Evolutionary conservation across 2,113 vertebrate species (phyloP).

Genomic region (Oxyura jamaicensis): DNA sequence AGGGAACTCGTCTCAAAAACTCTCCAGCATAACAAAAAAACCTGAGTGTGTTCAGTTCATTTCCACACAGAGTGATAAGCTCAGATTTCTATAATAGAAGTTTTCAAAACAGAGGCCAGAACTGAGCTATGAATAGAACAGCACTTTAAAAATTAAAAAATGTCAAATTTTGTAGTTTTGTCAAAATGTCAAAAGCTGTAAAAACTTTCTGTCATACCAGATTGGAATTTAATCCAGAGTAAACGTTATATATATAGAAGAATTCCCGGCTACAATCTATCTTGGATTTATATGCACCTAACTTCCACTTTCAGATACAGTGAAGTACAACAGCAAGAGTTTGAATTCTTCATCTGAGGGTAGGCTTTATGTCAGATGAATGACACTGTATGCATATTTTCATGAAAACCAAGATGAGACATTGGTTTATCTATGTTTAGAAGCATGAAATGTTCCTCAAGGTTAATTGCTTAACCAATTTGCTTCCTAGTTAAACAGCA

Average conservation of each 20-base stretch:
- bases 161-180: neutral
- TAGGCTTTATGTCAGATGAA: neutral
- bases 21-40: neutral
- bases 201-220: neutral
- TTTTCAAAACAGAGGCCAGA: neutral
- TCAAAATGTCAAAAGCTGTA: neutral
- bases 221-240: neutral
- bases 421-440: neutral
- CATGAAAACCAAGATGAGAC: neutral
- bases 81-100: neutral
- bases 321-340: neutral
- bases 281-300: neutral
- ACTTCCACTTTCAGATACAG: neutral
- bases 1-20: neutral
- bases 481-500: neutral
- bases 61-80: neutral
- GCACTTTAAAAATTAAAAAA: neutral
- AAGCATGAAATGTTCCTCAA: neutral
- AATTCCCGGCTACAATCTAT: neutral
- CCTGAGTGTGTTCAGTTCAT: neutral
- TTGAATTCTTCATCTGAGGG: neutral
- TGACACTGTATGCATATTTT: neutral
- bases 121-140: neutral
- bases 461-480: conserved; percentile 29
- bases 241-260: neutral